phyloP scores from a whole-genome alignment of 2,797 vertebrate species.

The Tragopan temminckii region DNA sequence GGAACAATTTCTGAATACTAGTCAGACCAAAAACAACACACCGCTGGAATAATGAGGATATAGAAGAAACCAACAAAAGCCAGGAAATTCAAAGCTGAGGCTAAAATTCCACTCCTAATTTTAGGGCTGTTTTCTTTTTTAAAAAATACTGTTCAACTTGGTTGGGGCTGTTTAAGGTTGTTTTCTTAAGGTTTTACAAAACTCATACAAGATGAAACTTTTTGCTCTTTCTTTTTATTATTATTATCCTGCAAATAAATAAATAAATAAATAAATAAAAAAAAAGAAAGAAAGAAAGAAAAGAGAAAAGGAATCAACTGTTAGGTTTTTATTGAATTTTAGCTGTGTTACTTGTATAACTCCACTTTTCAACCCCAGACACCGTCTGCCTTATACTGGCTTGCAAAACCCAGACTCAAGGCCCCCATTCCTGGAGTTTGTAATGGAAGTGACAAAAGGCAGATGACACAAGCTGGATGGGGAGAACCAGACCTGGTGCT shows the following conservation, averaged over 20 bases:
- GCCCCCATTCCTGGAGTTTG: neutral
- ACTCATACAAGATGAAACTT: neutral
- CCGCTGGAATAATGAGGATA: conserved; percentile 51
- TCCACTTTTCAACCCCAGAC: neutral
- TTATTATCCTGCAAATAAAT: neutral
- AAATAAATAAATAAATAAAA: no score
- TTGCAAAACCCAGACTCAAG: neutral
- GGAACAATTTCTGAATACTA: conserved; percentile 61
- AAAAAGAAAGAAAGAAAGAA: no score
- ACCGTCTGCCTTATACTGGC: neutral
- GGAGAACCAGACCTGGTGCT: neutral
- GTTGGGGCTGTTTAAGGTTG: neutral
- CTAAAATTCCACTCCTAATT: conserved; percentile 58
- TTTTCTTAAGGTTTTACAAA: conserved; percentile 41
- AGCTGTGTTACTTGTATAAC: neutral
- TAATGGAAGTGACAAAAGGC: neutral
- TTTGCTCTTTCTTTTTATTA: neutral
- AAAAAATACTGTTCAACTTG: neutral
- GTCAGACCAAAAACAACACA: conserved; percentile 64
- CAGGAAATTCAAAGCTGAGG: conserved; percentile 60
- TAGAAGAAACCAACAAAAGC: conserved; percentile 53
- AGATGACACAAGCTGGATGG: neutral
- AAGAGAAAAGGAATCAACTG: neutral
- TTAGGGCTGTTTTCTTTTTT: conserved; percentile 60
- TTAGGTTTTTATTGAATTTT: neutral